Base-by-base conservation (phyloP, 2,888 invertebrate species). In the Lepas anatifera region DNA sequence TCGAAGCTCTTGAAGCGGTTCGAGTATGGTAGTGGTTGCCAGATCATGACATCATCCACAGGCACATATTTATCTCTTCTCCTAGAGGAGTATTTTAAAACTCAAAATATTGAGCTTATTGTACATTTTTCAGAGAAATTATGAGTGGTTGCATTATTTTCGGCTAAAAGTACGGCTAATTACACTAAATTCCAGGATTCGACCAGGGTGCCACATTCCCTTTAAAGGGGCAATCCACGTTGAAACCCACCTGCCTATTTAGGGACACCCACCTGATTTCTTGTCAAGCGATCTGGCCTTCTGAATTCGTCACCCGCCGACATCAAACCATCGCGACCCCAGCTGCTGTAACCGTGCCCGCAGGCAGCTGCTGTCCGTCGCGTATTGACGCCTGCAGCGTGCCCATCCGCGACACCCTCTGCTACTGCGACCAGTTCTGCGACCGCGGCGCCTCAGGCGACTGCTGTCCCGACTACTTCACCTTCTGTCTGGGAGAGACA, bases 401-500 rank as follows among this genome's bases (percentile, higher is more conserved):
- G 69, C 88, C 87, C 32, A 92, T 95, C 76, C 80, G 89, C 71
- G 93, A 86, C 72, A 92, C 94, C 0, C 79, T 89, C 22, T 97
- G 97, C 80, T 97, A 97, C 80, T 97, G 97, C 80, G 97, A 97
- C 80, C 85, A 89, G 74, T 96, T 95, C 81, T 96, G 96, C 81
- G 88, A 91, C 78, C 82, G 89, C 43, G 85, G 85, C 0, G 79
- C 81, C 16, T 84, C 84, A 48, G 87, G 87, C 75, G 96, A 96
- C 79, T 97, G 96, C 79, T 97, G 96, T 77, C 96, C 96, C 0
- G 97, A 97, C 80, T 97, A 88, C 79, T 86, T 50, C 32, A 63
- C 69, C 27, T 71, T 86, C 73, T 97, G 96, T 77, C 82, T 81
- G 74, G 86, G 86, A 13, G 74, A 78, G 25, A 69, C 72, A 8